phyloP scores from a whole-genome alignment of 2,888 invertebrate species.

The Adelognathus sp. region DNA sequence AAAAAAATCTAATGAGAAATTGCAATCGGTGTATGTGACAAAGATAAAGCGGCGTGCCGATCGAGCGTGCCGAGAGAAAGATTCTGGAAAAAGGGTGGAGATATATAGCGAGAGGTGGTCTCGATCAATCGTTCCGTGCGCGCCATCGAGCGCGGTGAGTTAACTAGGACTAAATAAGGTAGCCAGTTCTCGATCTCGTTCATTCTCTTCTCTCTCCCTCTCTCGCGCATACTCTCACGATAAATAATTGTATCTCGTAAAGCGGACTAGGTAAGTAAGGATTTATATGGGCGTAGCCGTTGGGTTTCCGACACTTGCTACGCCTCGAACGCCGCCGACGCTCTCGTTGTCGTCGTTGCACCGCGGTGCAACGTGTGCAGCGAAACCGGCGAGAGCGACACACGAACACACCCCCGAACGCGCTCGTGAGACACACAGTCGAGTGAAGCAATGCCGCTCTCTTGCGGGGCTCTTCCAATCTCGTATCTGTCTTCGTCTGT shows the following conservation, averaged over 20 bases:
- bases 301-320: slow-evolving; percentile 71
- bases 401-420: slow-evolving; percentile 61
- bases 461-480: not conserved
- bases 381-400: slow-evolving; percentile 49
- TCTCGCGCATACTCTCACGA: slow-evolving; percentile 29
- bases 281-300: slow-evolving; percentile 76
- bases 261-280: slow-evolving; percentile 72
- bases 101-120: slow-evolving; percentile 51
- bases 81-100: slow-evolving; percentile 40
- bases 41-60: not conserved
- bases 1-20: too few species aligned
- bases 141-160: slow-evolving; percentile 68
- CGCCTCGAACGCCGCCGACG: slow-evolving; percentile 49
- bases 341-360: slow-evolving; percentile 29
- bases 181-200: slow-evolving; percentile 61
- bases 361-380: slow-evolving; percentile 42
- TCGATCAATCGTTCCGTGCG: slow-evolving; percentile 67
- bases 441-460: slow-evolving; percentile 12
- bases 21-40: not conserved
- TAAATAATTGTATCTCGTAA: slow-evolving; percentile 76
- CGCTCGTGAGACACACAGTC: not conserved
- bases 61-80: slow-evolving; percentile 14
- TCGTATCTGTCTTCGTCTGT: slow-evolving; percentile 21
- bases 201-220: slow-evolving; percentile 26
- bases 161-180: slow-evolving; percentile 75